Base-by-base conservation (phyloP, 2,113 vertebrate genomes). In the Petrocephalus microphthalmus region DNA sequence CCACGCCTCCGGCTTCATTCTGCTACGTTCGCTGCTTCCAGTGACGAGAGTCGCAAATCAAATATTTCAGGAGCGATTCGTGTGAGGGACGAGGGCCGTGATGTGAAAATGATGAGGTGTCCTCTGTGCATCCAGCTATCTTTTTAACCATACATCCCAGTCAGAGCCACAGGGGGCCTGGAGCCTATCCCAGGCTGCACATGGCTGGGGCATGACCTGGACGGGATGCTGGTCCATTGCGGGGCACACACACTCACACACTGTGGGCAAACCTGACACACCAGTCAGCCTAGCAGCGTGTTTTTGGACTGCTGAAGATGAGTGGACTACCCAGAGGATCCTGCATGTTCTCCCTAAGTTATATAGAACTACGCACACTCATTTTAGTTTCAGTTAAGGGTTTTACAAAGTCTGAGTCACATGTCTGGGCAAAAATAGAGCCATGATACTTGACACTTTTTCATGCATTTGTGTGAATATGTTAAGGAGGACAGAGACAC, bases 11-110 rank as follows among this genome's bases (percentile, higher is more conserved):
- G 37, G 51, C 45, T 78, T 84, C 87, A 51, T 54, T 47, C 81
- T 83, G 71, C 71, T 87, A 87, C 71, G 85, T 90, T 89, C 60
- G 25, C 52, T 53, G 67, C 87, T 87, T 52, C 8, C 37, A 84
- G 57, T 56, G 67, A 87, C 45, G 4, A 37, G 25, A 6, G 51
- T 74, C 15, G 5, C 49, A 7, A 53, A 7, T 37, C 11, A 42
- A 19, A 67, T 67, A 29, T 25, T 29, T 67, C 60, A 67, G n/a
- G 60, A 67, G 2, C 8, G 60, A 29, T 29, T 67, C n/a, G 1
- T 67, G 60, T 67, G 10, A 10, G 10, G 1, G 60, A 17, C n/a
- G 71, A 78, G 19, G 29, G 11, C 15, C 33, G 15, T 6, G 71
- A 78, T 2, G 33, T 42, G 71, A 78, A 42, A 78, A 78, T 33